Percentiles rank a stretch among this genome's conserved stretches.
phyloP scores from a whole-genome alignment of 2,113 vertebrate species.

The Sciurus niger region DNA sequence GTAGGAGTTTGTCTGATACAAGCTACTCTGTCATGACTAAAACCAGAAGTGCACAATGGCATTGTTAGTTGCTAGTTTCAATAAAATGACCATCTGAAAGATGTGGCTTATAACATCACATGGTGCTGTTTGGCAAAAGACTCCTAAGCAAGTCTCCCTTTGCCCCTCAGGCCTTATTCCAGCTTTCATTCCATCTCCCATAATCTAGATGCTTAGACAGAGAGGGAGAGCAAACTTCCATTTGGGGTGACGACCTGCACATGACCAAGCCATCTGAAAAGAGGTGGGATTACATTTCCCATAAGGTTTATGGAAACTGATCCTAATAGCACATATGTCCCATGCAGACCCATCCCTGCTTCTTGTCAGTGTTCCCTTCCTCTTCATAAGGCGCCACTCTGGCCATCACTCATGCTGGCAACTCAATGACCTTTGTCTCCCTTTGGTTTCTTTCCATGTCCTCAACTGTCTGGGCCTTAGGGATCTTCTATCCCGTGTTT shows the following conservation, averaged over 20 bases:
- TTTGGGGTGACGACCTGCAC: neutral
- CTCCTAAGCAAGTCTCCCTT: neutral
- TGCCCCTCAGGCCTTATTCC: neutral
- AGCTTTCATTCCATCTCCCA: neutral
- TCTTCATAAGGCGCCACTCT: neutral
- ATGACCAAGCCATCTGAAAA: no score
- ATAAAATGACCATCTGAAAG: neutral
- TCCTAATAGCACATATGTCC: no score
- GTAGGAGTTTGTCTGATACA: neutral
- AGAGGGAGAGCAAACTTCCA: neutral
- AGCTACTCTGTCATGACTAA: neutral
- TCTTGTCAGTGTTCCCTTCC: neutral
- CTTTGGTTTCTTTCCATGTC: neutral
- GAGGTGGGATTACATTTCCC: neutral
- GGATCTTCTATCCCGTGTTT: neutral
- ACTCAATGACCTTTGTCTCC: neutral
- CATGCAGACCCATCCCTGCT: neutral
- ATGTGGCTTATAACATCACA: neutral
- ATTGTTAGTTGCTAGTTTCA: slow-evolving; percentile 3
- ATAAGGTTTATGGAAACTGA: neutral
- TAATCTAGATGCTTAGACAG: neutral
- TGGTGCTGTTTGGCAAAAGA: neutral
- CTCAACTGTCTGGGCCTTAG: neutral
- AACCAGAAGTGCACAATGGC: neutral
- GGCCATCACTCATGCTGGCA: neutral